Conservation (phyloP, 2,888 invertebrate genomes). For the Folsomia manolachei region DNA sequence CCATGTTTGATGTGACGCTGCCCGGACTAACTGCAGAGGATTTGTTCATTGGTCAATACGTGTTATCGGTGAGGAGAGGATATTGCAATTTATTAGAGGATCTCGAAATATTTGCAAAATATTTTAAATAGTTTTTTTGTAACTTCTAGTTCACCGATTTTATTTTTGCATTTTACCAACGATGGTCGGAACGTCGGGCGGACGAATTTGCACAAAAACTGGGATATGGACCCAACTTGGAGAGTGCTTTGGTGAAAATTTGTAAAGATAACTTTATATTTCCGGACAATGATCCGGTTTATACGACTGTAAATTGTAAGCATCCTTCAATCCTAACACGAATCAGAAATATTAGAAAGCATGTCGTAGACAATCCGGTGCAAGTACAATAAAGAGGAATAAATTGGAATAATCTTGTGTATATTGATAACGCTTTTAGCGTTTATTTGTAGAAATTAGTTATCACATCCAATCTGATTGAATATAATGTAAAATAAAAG, state of each 20-base stretch:
- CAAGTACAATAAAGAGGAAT: neutral
- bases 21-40: conserved; percentile 10
- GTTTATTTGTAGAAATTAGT: too few relatives aligned
- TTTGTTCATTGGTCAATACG: conserved; percentile 2
- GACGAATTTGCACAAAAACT: conserved; percentile 3
- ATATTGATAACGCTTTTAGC: too few relatives aligned
- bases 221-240: neutral
- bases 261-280: neutral
- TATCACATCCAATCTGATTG: too few relatives aligned
- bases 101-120: neutral
- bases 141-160: neutral
- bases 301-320: neutral
- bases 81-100: neutral
- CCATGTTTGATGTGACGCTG: too few relatives aligned
- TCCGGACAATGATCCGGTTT: neutral
- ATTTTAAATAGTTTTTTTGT: neutral
- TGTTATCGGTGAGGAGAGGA: neutral
- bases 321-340: conserved; percentile 1
- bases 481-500: too few relatives aligned
- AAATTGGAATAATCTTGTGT: neutral
- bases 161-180: conserved; percentile 1
- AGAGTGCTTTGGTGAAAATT: conserved; percentile 11
- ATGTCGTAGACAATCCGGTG: too few relatives aligned
- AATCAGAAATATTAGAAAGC: neutral
- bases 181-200: neutral